Base-by-base conservation (phyloP, 2,113 vertebrate species). In the Gobius niger region DNA sequence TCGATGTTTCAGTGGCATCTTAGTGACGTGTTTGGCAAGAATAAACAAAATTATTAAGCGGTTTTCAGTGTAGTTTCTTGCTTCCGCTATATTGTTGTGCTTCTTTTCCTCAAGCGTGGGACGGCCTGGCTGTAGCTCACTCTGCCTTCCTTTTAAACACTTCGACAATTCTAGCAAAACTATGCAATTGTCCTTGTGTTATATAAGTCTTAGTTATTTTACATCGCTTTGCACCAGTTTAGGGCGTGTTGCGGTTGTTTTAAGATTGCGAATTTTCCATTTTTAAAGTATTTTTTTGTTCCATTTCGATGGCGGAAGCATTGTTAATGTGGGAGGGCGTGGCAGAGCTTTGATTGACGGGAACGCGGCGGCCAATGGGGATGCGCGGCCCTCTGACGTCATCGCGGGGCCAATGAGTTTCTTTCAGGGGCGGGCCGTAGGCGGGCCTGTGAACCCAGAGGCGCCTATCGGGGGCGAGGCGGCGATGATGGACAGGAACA, bases 251-350 rank as follows among this genome's bases (percentile, higher is more conserved):
- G 14, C 14, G 34, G 7, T 13, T 15, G 11, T 60, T 60, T 1
- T 42, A 16, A 40, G 15, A 47, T 0, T 44, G 1, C 51, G 70
- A 47, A 47, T 47, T 68, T 0, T 24, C 40, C 24, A 9, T 65
- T 65, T 84, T 70, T 83, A 4, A 50, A 83, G 72, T 34, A 61
- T 85, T 76, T 73, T 84, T 84, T 69, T 62, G 75, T 66, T 44
- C 13, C 47, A 8, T 85, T 75, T 91, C 80, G 84, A 90, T 91
- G 81, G 89, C 92, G 92, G 92, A 93, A 93, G 92, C 87, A 78
- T 89, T 89, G 85, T 85, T 68, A 73, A 68, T 77, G 56, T 68
- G 24, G 68, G 65, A 46, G 60, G 88, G 89, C 67, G 85, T 77
- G 57, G 19, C 7, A 19, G 64, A 0, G 0, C 0, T 62, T 46